Evolutionary conservation across 2,888 invertebrate species (phyloP), one percentile per base, ranked within the genome.

Genomic region (Eupithecia subfuscata): DNA sequence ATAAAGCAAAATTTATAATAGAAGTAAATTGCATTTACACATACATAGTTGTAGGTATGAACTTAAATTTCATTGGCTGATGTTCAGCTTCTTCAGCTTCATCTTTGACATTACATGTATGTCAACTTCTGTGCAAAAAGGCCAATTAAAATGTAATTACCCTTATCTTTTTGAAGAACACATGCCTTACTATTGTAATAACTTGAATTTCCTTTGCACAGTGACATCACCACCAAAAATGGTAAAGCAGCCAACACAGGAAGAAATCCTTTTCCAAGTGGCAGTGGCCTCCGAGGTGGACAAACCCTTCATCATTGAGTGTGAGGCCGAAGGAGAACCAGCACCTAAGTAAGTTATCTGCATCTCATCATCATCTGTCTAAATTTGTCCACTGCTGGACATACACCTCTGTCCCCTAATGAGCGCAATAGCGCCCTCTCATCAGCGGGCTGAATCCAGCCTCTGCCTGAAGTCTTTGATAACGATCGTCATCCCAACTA

Each of bases 261-360:
- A 98, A 88, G 98, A 98, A 94, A 96, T 98, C 84, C 96, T 98
- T 80, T 99, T 98, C 92, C 98, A 98, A 96, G 98, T 98, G 82
- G 97, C 97, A 68, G 97, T 97, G 87, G 95, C 96, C 73, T 97
- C 97, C 82, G 98, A 98, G 93, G 97, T 97, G 87, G 98, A 98
- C 92, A 98, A 98, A 91, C 98, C 98, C 70, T 98, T 98, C 95
- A 97, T 98, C 86, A 98, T 99, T 82, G 98, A 99, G 92, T 99
- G 99, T 91, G 98, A 98, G 92, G 99, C 99, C 18, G 97, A 97
- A 90, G 99, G 99, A 83, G 98, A 98, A 91, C 99, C 99, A 16
- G 97, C 97, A 82, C 99, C 99, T 73, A 97, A 96, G 98, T 99
- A 96, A 95, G 97, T 96, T 30, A 16, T 25, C 1, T 43, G 16